Base-by-base conservation (phyloP, 2,888 invertebrate genomes). In the Drosophila peninsularis region DNA sequence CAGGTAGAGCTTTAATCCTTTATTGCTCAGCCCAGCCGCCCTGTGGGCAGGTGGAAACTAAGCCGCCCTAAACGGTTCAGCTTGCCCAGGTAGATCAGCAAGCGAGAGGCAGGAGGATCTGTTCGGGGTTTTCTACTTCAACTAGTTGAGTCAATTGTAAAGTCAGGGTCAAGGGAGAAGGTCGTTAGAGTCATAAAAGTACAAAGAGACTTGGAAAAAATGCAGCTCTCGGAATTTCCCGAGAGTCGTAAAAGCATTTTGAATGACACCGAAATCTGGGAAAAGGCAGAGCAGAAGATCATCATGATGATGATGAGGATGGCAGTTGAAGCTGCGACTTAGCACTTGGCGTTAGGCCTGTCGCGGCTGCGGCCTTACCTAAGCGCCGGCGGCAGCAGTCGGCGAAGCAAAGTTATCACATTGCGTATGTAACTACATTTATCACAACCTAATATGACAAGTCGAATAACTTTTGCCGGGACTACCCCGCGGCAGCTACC, bases 381-480 rank as follows among this genome's bases (percentile, higher is more conserved):
- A 71, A 78, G 79, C 78, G 78, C 78, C 79, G 76, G 65, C 67
- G 71, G 58, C 76, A 71, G 41, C 62, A 75, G 85, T 88, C 49
- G 39, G 61, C 55, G 53, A 37, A 37, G 37, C 64, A 87, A 89
- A 90, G 90, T 90, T 90, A 90, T 90, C 91, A 91, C 88, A 84
- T 86, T 80, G 78, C 49, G 80, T 82, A 77, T 89, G 90, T 88
- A 90, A 90, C 90, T 90, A 87, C 90, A 90, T 90, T 91, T 90
- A 91, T 90, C 90, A 90, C 85, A 84, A 78, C 82, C 85, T 90
- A 90, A 90, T 91, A 89, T 91, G 90, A 90, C 90, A 90, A 90
- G 76, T 88, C 82, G 80, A 87, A 89, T 86, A 87, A 89, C 78
- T 87, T 88, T 87, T 81, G 83, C 76, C 75, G 76, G 72, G 71